Percentiles rank a stretch among this genome's conserved stretches.
Evolutionary conservation across 2,797 vertebrate species (phyloP).

Genomic region (Notamacropus eugenii): DNA sequence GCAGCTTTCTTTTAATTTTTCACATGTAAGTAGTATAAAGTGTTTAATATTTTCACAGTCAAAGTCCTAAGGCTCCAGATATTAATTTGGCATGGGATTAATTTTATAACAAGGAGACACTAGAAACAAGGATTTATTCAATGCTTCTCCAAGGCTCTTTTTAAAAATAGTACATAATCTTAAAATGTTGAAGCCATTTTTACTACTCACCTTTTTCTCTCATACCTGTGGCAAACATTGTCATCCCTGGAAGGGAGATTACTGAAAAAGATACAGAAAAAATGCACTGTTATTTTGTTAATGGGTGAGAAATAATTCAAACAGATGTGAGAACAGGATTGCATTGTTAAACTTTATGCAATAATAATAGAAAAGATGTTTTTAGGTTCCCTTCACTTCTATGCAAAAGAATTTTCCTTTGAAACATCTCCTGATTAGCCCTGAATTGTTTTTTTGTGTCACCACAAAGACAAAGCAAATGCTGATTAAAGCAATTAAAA

Average conservation of each 20-base stretch:
- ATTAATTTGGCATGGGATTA: constrained; percentile 33
- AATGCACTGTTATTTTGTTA: constrained; percentile 75
- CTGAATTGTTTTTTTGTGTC: constrained; percentile 95
- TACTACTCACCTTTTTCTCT: constrained; percentile 66
- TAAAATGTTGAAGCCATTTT: constrained; percentile 40
- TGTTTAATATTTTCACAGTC: constrained; percentile 51
- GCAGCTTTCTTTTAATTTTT: not conserved
- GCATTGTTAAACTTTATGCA: constrained; percentile 76
- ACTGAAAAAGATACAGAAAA: constrained; percentile 75
- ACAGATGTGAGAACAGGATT: constrained; percentile 67
- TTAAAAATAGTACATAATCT: constrained; percentile 11
- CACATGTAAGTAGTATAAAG: not conserved
- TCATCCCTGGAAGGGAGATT: constrained; percentile 72
- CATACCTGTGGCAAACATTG: constrained; percentile 69
- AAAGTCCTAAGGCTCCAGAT: constrained; percentile 8
- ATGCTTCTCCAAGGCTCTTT: constrained; percentile 43
- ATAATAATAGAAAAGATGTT: constrained; percentile 78
- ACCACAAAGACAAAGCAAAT: constrained; percentile 93
- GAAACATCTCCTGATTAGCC: constrained; percentile 90
- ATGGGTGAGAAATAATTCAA: constrained; percentile 78
- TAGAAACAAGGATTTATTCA: constrained; percentile 55
- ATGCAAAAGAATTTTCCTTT: constrained; percentile 86
- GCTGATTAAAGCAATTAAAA: constrained; percentile 99
- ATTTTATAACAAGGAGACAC: constrained; percentile 37
- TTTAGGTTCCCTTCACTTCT: constrained; percentile 75